Conservation (phyloP, 2,888 invertebrate species). For the Ectobius pallidus region DNA sequence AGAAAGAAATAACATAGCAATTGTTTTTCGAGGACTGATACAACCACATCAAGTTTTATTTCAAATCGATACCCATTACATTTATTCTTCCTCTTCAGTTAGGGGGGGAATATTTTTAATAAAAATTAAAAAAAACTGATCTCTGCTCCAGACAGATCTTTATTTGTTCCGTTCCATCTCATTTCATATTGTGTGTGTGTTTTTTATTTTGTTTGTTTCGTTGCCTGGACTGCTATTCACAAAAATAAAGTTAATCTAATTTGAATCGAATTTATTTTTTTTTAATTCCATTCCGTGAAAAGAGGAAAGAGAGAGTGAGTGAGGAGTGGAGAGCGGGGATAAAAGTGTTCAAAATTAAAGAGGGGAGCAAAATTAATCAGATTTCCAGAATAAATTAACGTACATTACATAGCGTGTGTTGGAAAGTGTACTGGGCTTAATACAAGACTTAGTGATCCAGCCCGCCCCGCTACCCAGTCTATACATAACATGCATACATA, state of each 20-base stretch:
- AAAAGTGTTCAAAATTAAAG: constrained; percentile 20
- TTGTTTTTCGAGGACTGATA: background rate
- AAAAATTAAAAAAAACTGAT: constrained; percentile 26
- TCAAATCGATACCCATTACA: background rate
- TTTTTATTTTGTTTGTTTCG: constrained; percentile 13
- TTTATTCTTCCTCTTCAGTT: constrained; percentile 11
- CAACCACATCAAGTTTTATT: background rate
- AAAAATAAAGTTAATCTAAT: constrained; percentile 35
- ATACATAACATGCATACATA: constrained; percentile 34
- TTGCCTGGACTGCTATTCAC: constrained; percentile 24
- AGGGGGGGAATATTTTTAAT: constrained; percentile 8
- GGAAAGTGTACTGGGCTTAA: constrained; percentile 25
- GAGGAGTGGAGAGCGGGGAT: constrained; percentile 16
- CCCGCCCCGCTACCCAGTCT: constrained; percentile 7
- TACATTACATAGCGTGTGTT: constrained; percentile 24
- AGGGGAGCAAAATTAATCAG: constrained; percentile 39
- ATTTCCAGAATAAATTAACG: constrained; percentile 41
- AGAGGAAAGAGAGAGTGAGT: too few species aligned
- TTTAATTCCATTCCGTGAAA: constrained; percentile 29
- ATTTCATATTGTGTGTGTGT: constrained; percentile 22
- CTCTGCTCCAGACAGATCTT: constrained; percentile 27
- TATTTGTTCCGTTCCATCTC: constrained; percentile 29
- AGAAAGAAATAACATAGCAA: too few species aligned
- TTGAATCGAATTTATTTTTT: constrained; percentile 36
- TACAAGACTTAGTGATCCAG: constrained; percentile 32